These are phyloP conservation scores for Leguminivora glycinivorella DNA, from an alignment of 1,140 invertebrate genomes.

Conservation along the genomic window DNA sequence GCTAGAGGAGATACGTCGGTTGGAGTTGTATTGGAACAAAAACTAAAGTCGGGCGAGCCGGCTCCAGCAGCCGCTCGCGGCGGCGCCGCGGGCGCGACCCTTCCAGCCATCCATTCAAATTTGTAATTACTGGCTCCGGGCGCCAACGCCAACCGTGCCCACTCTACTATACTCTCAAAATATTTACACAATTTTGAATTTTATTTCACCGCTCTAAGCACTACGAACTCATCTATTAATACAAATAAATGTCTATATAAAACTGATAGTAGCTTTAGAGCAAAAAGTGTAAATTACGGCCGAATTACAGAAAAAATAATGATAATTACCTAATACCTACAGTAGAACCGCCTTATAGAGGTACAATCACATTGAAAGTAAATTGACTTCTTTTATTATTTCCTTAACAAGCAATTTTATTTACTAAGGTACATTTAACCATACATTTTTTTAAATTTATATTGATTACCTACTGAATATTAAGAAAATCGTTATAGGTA, in stretches of 20 bases:
- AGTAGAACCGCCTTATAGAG: no score
- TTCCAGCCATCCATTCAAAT: slow-evolving; percentile 26
- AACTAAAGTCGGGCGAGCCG: slow-evolving; percentile 4
- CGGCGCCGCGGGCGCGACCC: slow-evolving; percentile 1
- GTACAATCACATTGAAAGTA: no score
- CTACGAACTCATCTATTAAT: neutral
- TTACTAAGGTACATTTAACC: no score
- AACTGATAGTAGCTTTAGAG: neutral
- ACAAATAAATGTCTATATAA: neutral
- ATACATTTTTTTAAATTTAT: no score
- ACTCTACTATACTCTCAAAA: neutral
- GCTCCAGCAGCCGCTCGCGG: neutral
- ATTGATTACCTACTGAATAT: no score
- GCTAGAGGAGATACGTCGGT: slow-evolving; percentile 1
- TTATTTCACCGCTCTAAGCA: neutral
- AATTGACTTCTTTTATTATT: no score
- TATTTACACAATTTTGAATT: neutral
- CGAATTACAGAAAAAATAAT: neutral
- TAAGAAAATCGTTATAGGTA: no score
- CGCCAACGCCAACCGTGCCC: neutral
- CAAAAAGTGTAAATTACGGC: neutral
- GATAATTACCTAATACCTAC: no score
- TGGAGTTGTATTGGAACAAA: neutral
- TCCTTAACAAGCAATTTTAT: no score
- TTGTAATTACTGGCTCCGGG: slow-evolving; percentile 21